Conservation (phyloP, 2,888 invertebrate genomes). For the Lepidocyrtinus sp. region DNA sequence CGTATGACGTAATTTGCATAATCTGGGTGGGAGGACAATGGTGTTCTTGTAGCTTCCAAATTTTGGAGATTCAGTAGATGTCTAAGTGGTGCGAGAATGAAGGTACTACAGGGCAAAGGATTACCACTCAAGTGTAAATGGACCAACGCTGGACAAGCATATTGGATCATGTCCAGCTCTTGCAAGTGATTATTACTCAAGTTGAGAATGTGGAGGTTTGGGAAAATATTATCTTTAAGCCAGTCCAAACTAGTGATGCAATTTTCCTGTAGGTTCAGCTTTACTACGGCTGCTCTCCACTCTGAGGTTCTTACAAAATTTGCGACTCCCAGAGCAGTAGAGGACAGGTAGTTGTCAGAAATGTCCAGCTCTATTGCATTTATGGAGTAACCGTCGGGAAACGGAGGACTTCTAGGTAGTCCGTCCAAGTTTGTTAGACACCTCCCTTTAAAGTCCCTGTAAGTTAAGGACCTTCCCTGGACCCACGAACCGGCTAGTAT, state of each 20-base stretch:
- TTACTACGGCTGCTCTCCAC: constrained; percentile 61
- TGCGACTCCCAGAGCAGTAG: constrained; percentile 41
- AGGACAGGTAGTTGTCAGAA: constrained; percentile 66
- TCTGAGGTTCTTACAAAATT: constrained; percentile 56
- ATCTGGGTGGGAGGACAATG: constrained; percentile 63
- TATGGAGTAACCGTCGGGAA: constrained; percentile 39
- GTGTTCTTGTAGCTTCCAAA: constrained; percentile 63
- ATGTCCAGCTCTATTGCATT: constrained; percentile 63
- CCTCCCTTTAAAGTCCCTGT: constrained; percentile 59
- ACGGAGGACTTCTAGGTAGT: constrained; percentile 54
- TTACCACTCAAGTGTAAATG: constrained; percentile 67
- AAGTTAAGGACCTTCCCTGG: constrained; percentile 41
- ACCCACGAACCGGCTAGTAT: constrained; percentile 39
- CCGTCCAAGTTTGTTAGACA: constrained; percentile 62
- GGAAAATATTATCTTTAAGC: constrained; percentile 63
- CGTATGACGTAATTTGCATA: constrained; percentile 61
- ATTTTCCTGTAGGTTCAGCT: constrained; percentile 67
- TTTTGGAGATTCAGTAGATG: constrained; percentile 51
- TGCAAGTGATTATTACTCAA: constrained; percentile 64
- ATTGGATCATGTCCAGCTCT: constrained; percentile 57
- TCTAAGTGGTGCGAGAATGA: constrained; percentile 51
- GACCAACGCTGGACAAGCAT: constrained; percentile 61
- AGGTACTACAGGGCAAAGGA: constrained; percentile 62
- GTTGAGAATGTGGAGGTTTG: constrained; percentile 66
- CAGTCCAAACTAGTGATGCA: constrained; percentile 65